phyloP scores from a whole-genome alignment of 2,888 invertebrate species.

The Lycocerus yunnanus region DNA sequence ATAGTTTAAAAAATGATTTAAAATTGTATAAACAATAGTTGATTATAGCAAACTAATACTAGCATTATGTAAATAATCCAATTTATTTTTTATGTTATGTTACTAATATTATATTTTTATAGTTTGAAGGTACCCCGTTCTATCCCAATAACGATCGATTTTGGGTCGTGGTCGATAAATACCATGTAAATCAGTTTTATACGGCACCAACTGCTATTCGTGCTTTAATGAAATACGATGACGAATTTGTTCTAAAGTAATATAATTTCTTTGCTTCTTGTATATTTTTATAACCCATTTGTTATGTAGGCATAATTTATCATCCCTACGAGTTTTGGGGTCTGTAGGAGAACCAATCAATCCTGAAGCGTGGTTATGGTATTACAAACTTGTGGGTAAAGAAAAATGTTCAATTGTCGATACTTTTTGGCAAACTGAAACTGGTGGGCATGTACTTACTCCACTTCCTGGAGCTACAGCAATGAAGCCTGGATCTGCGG shows the following conservation, averaged over 20 bases:
- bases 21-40: neutral
- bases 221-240: constrained; percentile 93
- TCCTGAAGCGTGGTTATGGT: constrained; percentile 98
- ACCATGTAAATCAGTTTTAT: constrained; percentile 94
- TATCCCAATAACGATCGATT: constrained; percentile 91
- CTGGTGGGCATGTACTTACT: constrained; percentile 96
- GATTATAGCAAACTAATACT: neutral
- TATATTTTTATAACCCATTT: neutral
- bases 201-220: constrained; percentile 98
- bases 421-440: constrained; percentile 99
- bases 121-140: constrained; percentile 98
- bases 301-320: constrained; percentile 64
- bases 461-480: constrained; percentile 95
- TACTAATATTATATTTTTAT: constrained; percentile 38
- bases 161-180: constrained; percentile 92
- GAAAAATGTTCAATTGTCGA: constrained; percentile 91
- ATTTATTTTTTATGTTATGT: neutral
- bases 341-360: constrained; percentile 99
- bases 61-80: neutral
- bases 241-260: constrained; percentile 78
- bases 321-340: constrained; percentile 79
- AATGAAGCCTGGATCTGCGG: constrained; percentile 97
- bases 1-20: neutral
- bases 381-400: constrained; percentile 81
- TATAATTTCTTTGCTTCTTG: constrained; percentile 39